phyloP scores from a whole-genome alignment of 2,888 invertebrate species.

The Pteria penguin region DNA sequence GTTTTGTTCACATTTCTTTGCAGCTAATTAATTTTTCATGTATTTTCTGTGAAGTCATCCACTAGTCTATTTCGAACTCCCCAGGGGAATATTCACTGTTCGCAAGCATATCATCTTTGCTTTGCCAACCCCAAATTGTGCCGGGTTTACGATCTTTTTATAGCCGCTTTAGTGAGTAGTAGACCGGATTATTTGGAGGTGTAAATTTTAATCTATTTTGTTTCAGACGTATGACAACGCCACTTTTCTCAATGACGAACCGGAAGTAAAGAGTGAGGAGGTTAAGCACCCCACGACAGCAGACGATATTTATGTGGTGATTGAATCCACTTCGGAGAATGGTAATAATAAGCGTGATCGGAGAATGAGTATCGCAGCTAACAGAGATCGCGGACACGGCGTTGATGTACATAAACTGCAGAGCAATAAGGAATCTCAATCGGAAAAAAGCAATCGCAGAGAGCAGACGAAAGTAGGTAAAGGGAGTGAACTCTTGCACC shows the following conservation, averaged over 20 bases:
- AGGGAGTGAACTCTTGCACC: no score
- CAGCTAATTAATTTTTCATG: not conserved
- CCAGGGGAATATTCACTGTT: not conserved
- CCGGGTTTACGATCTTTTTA: not conserved
- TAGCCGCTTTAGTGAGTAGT: not conserved
- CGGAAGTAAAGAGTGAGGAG: not conserved
- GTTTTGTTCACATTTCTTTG: no score
- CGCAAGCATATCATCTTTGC: no score
- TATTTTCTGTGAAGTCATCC: not conserved
- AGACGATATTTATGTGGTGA: slow-evolving; percentile 16
- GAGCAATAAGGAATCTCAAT: no score
- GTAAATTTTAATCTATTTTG: not conserved
- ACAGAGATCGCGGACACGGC: slow-evolving; percentile 1
- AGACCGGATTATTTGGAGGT: not conserved
- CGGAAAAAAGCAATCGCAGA: no score
- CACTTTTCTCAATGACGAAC: not conserved
- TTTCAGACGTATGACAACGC: not conserved
- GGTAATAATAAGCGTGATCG: not conserved
- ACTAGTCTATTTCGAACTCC: not conserved
- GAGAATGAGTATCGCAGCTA: not conserved
- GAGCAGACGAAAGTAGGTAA: no score
- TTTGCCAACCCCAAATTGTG: not conserved
- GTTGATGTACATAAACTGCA: no score
- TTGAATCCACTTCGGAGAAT: slow-evolving; percentile 1
- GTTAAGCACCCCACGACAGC: not conserved